Conservation (phyloP, 2,797 vertebrate species). For the Trachops cirrhosus region DNA sequence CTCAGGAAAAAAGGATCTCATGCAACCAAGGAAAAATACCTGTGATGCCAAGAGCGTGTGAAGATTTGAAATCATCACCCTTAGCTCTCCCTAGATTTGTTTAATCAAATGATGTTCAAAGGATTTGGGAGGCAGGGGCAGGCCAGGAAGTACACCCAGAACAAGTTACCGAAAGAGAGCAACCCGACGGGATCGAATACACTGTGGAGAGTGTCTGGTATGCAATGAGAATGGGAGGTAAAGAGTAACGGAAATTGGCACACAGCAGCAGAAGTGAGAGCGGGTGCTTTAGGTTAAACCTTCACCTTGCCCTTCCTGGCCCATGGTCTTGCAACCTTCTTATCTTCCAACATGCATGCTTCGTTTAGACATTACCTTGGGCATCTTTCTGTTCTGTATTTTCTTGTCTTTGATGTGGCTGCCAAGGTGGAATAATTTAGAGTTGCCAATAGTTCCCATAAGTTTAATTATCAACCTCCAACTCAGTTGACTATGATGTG, state of each 20-base stretch:
- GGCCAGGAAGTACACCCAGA: background rate
- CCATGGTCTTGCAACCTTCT: background rate
- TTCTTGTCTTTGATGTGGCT: conserved; percentile 60
- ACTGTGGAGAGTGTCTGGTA: background rate
- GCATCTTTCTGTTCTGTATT: conserved; percentile 12
- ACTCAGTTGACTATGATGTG: background rate
- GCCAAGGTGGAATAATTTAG: conserved; percentile 47
- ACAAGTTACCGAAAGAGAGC: background rate
- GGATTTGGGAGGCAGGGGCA: background rate
- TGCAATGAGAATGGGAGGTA: background rate
- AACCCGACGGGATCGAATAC: background rate
- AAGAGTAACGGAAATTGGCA: background rate
- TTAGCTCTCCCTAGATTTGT: background rate
- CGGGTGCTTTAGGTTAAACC: background rate
- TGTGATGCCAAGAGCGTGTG: background rate
- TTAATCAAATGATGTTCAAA: background rate
- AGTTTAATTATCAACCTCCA: conserved; percentile 60
- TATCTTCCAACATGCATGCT: background rate
- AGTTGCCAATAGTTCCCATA: conserved; percentile 29
- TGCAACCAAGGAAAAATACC: conserved; percentile 21
- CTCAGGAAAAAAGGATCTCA: conserved; percentile 38
- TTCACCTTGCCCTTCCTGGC: background rate
- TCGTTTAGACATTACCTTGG: background rate
- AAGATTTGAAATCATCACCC: background rate
- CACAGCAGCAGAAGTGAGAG: background rate